Evolutionary conservation across 2,113 vertebrate species (phyloP).

Genomic region (Atractosteus spatula): DNA sequence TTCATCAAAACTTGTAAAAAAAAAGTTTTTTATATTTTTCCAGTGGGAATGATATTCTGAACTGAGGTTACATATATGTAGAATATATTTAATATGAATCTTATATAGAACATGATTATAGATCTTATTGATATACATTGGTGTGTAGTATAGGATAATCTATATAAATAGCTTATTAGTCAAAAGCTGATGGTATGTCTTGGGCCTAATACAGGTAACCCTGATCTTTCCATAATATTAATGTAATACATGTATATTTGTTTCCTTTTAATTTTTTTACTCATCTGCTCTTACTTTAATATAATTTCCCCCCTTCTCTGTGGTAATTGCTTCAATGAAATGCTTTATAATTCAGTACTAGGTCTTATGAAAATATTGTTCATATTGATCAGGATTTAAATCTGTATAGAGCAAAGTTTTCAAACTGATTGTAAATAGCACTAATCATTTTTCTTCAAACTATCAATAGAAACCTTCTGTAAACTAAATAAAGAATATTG

Average conservation of each 20-base stretch:
- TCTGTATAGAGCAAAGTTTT: conserved; percentile 96
- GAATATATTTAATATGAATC: conserved; percentile 99
- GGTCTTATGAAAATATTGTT: conserved; percentile 85
- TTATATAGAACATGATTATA: conserved; percentile 91
- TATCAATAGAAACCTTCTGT: conserved; percentile 91
- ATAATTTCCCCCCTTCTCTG: conserved; percentile 60
- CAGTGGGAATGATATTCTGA: conserved; percentile 85
- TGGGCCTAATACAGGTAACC: conserved; percentile 71
- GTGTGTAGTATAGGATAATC: conserved; percentile 88
- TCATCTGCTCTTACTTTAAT: conserved; percentile 76
- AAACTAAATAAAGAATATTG: conserved; percentile 92
- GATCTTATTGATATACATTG: conserved; percentile 89
- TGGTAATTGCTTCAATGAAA: conserved; percentile 79
- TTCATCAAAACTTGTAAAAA: conserved; percentile 82
- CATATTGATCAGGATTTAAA: conserved; percentile 95
- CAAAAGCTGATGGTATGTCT: conserved; percentile 78
- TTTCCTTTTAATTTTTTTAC: conserved; percentile 37
- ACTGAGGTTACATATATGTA: conserved; percentile 89
- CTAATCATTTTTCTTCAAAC: conserved; percentile 87
- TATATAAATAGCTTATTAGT: conserved; percentile 83
- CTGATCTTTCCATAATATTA: conserved; percentile 60
- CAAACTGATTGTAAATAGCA: conserved; percentile 95
- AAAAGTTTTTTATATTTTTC: conserved; percentile 83
- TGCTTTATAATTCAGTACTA: conserved; percentile 86
- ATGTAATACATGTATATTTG: conserved; percentile 59